These are phyloP conservation scores for Campoletis raptor DNA, from an alignment of 2,888 invertebrate genomes.

Conservation along the genomic window DNA sequence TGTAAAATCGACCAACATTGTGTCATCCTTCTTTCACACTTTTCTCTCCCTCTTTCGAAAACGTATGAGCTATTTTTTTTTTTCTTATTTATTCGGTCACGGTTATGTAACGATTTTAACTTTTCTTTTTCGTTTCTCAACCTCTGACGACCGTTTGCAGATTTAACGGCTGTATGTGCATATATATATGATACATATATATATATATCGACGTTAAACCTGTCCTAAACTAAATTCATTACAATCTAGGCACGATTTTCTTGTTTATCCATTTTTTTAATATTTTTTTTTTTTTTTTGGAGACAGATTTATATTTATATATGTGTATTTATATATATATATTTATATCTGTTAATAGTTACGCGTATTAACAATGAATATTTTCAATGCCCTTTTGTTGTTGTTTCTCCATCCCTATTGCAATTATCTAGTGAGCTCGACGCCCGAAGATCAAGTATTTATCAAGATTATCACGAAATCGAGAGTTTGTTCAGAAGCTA, in stretches of 20 bases:
- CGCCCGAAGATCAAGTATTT: background rate
- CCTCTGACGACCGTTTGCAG: background rate
- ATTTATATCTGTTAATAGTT: slow-evolving; percentile 17
- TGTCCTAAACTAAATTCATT: slow-evolving; percentile 6
- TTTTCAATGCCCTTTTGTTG: slow-evolving; percentile 61
- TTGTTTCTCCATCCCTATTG: slow-evolving; percentile 13
- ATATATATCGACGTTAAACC: background rate
- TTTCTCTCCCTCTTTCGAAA: background rate
- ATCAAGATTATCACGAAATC: background rate
- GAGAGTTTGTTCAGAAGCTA: background rate
- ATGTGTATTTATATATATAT: slow-evolving; percentile 21
- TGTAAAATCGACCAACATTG: slow-evolving; percentile 31
- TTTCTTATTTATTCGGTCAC: background rate
- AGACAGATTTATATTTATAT: slow-evolving; percentile 22
- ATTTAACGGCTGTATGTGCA: slow-evolving; percentile 1
- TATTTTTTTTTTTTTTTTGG: slow-evolving; percentile 1
- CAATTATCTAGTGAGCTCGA: background rate
- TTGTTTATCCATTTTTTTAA: no score
- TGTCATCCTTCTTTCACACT: slow-evolving; percentile 14
- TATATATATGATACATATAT: background rate
- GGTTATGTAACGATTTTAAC: slow-evolving; percentile 16
- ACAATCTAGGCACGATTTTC: slow-evolving; percentile 46
- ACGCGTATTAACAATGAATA: slow-evolving; percentile 56
- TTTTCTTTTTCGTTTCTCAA: background rate
- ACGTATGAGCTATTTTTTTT: background rate